A percentile compares a stretch with the other conserved stretches of the same genome.
Conservation (phyloP, 2,113 vertebrate genomes). For the Aix galericulata region DNA sequence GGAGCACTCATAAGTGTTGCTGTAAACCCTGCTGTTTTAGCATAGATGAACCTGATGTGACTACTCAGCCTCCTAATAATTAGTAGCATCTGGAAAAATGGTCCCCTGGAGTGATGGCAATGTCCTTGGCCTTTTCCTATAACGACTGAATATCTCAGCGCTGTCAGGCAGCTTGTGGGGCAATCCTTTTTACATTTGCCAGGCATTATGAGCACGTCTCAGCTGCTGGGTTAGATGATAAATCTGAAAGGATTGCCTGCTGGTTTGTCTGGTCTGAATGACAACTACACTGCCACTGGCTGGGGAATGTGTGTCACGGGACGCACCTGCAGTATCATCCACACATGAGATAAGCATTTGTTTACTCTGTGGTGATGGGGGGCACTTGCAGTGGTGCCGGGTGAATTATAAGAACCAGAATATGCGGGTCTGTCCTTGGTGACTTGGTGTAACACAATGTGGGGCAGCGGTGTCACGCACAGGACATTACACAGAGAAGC, state of each 20-base stretch:
- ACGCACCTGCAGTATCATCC: neutral
- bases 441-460: neutral
- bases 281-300: fast-evolving
- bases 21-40: neutral
- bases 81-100: neutral
- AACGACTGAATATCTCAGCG: neutral
- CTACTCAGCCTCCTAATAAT: neutral
- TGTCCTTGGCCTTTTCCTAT: neutral
- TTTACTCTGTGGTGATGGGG: neutral
- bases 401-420: neutral
- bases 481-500: neutral
- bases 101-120: neutral
- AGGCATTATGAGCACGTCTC: neutral
- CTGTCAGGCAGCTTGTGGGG: neutral
- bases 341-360: neutral
- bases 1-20: neutral
- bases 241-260: neutral
- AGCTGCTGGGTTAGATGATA: neutral
- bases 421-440: neutral
- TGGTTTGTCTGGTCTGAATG: neutral
- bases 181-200: neutral
- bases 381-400: neutral
- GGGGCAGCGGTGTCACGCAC: fast-evolving
- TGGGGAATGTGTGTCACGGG: neutral
- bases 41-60: neutral